These are phyloP conservation scores for Cryptotermes secundus DNA, from an alignment of 1,140 invertebrate genomes.

Conservation along the genomic window DNA sequence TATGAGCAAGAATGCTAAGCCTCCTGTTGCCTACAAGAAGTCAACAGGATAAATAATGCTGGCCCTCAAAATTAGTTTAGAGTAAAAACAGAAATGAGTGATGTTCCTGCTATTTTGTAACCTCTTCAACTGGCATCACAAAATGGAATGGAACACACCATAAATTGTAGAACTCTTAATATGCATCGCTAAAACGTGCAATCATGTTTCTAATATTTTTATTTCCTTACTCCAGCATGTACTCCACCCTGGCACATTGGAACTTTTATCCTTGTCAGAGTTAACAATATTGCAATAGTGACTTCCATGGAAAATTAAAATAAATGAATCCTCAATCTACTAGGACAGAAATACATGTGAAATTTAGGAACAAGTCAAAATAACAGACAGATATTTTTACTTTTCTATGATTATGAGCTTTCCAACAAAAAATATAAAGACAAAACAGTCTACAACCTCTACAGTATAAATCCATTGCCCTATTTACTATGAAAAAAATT, in stretches of 20 bases:
- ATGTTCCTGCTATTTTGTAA: not conserved
- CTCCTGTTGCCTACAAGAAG: not conserved
- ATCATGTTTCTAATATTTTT: not conserved
- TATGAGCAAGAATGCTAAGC: not conserved
- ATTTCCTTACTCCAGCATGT: not conserved
- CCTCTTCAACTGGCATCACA: not conserved
- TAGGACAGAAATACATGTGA: constrained; percentile 17
- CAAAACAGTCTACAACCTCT: constrained; percentile 25
- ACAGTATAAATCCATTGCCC: constrained; percentile 31
- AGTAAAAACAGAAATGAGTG: not conserved
- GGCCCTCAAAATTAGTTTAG: constrained; percentile 16
- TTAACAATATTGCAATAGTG: not conserved
- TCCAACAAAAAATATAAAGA: constrained; percentile 26
- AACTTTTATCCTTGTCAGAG: not conserved
- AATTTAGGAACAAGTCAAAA: constrained; percentile 33
- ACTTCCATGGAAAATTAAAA: not conserved
- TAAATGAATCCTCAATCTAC: constrained; percentile 2
- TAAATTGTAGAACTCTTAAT: not conserved
- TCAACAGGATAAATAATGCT: not conserved
- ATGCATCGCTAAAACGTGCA: not conserved
- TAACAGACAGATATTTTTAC: constrained; percentile 29
- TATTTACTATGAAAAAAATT: not conserved
- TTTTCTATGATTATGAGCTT: constrained; percentile 5
- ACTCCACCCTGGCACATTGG: not conserved
- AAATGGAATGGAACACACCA: not conserved